These are phyloP conservation scores for Cheilosia vulpina DNA, from an alignment of 2,888 invertebrate genomes.

Conservation along the genomic window DNA sequence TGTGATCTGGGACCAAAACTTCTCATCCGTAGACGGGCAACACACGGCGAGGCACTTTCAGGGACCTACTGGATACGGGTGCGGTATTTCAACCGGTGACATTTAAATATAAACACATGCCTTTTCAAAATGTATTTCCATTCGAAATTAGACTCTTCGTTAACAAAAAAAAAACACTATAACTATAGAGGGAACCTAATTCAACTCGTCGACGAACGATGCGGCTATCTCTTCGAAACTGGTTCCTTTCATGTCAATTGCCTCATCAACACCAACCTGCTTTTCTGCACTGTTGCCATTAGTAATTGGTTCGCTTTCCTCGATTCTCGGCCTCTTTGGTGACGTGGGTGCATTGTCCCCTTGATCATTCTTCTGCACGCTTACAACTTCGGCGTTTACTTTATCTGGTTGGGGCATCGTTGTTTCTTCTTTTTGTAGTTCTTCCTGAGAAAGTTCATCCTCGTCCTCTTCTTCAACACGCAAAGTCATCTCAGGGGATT, in stretches of 20 bases:
- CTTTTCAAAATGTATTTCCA: slow-evolving; percentile 10
- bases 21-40: too few relatives aligned
- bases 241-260: slow-evolving; percentile 33
- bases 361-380: not conserved
- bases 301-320: not conserved
- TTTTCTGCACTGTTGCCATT: not conserved
- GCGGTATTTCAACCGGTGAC: too few relatives aligned
- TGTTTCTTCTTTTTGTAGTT: not conserved
- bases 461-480: slow-evolving; percentile 66
- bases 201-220: slow-evolving; percentile 77
- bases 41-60: too few relatives aligned
- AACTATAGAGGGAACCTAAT: slow-evolving; percentile 39
- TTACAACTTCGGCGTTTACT: not conserved
- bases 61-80: too few relatives aligned
- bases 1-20: not conserved
- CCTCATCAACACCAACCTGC: not conserved
- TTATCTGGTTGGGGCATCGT: not conserved
- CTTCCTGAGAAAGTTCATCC: slow-evolving; percentile 28
- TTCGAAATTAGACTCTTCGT: slow-evolving; percentile 11
- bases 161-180: not conserved
- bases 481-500: slow-evolving; percentile 64
- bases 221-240: slow-evolving; percentile 76
- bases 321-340: slow-evolving; percentile 49
- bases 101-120: too few relatives aligned
- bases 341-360: slow-evolving; percentile 8